These are phyloP conservation scores for Psettodes erumei DNA, from an alignment of 2,113 vertebrate species.

Conservation along the genomic window DNA sequence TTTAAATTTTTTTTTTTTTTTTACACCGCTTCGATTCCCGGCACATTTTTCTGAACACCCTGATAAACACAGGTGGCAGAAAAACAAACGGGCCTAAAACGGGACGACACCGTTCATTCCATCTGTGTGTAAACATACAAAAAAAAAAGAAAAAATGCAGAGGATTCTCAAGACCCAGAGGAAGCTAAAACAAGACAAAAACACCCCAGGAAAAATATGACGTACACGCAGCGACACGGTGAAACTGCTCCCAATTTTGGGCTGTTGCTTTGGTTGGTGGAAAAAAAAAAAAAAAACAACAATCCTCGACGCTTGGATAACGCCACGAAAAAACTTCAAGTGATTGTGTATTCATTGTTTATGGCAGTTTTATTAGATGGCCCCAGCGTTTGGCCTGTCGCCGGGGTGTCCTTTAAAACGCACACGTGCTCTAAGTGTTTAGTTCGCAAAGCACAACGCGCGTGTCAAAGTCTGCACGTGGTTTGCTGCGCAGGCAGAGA, in stretches of 20 bases:
- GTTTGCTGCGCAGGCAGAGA: slow-evolving; percentile 46
- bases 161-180: neutral
- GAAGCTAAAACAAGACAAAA: neutral
- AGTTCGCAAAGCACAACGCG: too few species aligned
- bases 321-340: neutral
- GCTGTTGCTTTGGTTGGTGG: neutral
- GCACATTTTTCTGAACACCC: slow-evolving; percentile 13
- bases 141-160: neutral
- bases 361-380: neutral
- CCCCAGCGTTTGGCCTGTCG: neutral
- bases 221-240: neutral
- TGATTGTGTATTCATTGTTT: neutral
- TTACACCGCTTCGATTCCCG: too few species aligned
- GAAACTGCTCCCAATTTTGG: neutral
- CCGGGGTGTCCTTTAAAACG: slow-evolving; percentile 1
- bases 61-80: slow-evolving; percentile 2
- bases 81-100: neutral
- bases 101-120: neutral
- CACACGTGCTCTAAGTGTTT: neutral
- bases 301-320: neutral
- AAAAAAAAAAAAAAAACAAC: neutral
- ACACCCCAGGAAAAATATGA: neutral
- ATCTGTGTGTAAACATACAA: neutral
- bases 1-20: too few species aligned
- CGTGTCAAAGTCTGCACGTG: slow-evolving; percentile 10